phyloP scores from a whole-genome alignment of 2,113 vertebrate species.

The Hystrix cristata region DNA sequence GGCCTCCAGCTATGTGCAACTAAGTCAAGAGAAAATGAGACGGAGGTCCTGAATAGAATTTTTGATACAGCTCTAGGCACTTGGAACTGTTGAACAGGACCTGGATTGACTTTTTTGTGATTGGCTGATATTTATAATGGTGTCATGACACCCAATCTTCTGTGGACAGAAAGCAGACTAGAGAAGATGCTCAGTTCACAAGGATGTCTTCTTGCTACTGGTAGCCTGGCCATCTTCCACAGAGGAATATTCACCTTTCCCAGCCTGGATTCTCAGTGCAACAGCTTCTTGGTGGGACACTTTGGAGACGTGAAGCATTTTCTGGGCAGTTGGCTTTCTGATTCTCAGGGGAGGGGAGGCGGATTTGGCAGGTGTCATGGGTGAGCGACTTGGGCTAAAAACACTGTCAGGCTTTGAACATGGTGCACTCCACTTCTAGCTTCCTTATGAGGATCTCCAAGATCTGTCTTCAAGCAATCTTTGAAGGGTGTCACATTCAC shows the following conservation, averaged over 20 bases:
- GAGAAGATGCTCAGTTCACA: not conserved
- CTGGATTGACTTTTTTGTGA: not conserved
- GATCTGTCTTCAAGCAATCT: slow-evolving; percentile 89
- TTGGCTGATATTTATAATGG: not conserved
- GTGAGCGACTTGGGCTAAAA: not conserved
- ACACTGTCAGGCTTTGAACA: not conserved
- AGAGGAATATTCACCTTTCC: not conserved
- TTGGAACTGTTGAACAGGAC: not conserved
- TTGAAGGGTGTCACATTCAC: slow-evolving; percentile 88
- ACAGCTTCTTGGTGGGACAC: not conserved
- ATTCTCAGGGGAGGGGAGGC: not conserved
- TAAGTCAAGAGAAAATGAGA: not conserved
- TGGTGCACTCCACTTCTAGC: not conserved
- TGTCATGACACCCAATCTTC: not conserved
- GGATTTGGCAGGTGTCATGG: not conserved
- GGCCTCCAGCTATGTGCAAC: not conserved
- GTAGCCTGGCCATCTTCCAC: not conserved
- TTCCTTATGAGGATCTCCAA: not conserved
- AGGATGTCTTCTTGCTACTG: not conserved
- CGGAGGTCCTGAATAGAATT: not conserved
- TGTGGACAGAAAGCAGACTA: not conserved
- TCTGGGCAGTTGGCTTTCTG: not conserved
- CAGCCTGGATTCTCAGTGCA: not conserved
- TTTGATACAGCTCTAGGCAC: not conserved
- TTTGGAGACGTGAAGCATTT: not conserved